Conservation (phyloP, 1,140 invertebrate species). For the Micrasema longulum region DNA sequence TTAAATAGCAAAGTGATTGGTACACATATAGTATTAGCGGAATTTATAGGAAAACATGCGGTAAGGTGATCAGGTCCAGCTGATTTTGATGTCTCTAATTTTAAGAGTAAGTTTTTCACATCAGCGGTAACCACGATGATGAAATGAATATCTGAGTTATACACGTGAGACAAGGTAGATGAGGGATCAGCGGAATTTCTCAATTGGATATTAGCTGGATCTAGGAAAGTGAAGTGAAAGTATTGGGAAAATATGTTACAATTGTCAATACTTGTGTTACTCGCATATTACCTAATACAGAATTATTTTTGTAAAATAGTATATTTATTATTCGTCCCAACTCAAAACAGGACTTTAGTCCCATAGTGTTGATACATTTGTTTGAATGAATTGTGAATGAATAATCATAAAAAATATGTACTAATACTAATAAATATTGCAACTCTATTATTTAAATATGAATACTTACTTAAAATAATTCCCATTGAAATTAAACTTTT, state of each 20-base stretch:
- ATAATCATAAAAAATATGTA: no score
- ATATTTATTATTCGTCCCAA: no score
- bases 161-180: background rate
- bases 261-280: background rate
- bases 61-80: slow-evolving; percentile 54
- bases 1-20: slow-evolving; percentile 52
- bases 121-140: background rate
- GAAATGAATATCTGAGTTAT: background rate
- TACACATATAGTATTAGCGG: slow-evolving; percentile 28
- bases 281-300: background rate
- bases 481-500: no score
- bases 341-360: no score
- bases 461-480: no score
- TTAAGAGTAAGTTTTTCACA: background rate
- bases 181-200: background rate
- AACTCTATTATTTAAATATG: no score
- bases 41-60: slow-evolving; percentile 43
- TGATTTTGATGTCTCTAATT: slow-evolving; percentile 5
- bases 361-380: no score
- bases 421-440: no score
- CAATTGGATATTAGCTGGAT: background rate
- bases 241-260: background rate
- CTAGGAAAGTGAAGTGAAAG: background rate
- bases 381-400: no score
- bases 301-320: no score